Conservation (phyloP, 2,113 vertebrate species). For the Antechinus stuartii region DNA sequence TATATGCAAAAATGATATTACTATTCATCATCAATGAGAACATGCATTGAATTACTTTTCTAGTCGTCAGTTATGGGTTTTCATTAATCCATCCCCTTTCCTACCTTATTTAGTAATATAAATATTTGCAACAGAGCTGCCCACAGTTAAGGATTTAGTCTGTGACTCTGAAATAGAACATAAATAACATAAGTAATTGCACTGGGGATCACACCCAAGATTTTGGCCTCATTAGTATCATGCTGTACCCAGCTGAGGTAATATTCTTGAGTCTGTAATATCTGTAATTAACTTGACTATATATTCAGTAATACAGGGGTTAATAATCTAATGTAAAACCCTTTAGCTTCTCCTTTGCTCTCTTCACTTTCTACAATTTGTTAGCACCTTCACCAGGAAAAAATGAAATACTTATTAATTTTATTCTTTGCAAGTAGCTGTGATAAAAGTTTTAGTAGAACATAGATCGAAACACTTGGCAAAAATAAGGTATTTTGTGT, state of each 20-base stretch:
- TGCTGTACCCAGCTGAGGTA: background rate
- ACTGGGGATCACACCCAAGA: background rate
- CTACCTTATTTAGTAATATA: background rate
- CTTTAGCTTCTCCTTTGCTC: conserved; percentile 26
- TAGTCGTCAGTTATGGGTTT: conserved; percentile 4
- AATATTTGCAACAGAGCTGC: conserved; percentile 17
- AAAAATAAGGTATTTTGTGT: conserved; percentile 19
- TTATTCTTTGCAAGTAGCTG: conserved; percentile 32
- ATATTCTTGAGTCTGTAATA: background rate
- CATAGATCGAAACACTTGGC: conserved; percentile 15
- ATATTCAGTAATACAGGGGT: conserved; percentile 16
- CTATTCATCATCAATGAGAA: background rate
- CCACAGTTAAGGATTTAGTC: background rate
- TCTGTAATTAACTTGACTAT: background rate
- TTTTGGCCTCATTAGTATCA: conserved; percentile 6
- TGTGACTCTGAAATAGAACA: conserved; percentile 11
- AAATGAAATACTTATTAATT: conserved; percentile 27
- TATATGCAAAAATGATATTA: background rate
- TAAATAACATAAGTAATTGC: background rate
- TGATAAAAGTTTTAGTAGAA: conserved; percentile 46
- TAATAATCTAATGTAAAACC: background rate
- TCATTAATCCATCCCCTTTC: background rate
- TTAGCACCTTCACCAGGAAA: conserved; percentile 2
- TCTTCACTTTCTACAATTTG: background rate
- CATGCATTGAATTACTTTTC: conserved; percentile 16